A percentile compares a stretch with the other conserved stretches of the same genome.
Evolutionary conservation across 2,797 vertebrate genomes (phyloP).

Genomic region (Limnodromus scolopaceus): DNA sequence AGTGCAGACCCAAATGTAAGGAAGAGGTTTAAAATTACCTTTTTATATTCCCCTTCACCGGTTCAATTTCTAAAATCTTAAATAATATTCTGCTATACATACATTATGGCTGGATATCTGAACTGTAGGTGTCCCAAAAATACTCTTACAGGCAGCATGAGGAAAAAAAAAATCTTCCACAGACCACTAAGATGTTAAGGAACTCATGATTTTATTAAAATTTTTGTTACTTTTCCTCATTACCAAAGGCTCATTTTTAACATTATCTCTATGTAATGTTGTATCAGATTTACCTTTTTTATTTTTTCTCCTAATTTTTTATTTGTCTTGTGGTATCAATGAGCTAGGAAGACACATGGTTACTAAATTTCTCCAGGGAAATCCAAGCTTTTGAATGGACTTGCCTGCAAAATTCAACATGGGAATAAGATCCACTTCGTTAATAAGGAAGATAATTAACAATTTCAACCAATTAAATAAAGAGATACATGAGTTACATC

Average conservation of each 20-base stretch:
- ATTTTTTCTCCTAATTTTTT: neutral
- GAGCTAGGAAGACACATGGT: neutral
- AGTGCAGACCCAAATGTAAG: neutral
- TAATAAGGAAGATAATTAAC: neutral
- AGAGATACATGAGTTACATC: neutral
- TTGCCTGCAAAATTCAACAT: neutral
- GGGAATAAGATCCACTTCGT: neutral
- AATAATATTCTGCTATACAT: neutral
- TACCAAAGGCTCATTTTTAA: neutral
- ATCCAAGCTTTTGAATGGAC: neutral
- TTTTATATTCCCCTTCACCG: neutral
- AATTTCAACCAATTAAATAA: neutral
- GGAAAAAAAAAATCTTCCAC: neutral
- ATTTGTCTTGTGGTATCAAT: neutral
- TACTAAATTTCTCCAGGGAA: neutral
- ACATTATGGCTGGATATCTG: neutral
- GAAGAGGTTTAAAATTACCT: neutral
- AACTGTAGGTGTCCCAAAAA: neutral
- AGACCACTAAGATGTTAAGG: neutral
- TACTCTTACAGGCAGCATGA: neutral
- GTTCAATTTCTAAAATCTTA: neutral
- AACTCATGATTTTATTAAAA: neutral
- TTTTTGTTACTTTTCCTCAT: neutral
- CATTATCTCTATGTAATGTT: neutral
- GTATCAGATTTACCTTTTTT: neutral